Base-by-base conservation (phyloP, 2,113 vertebrate species). In the Rhipidura dahli region DNA sequence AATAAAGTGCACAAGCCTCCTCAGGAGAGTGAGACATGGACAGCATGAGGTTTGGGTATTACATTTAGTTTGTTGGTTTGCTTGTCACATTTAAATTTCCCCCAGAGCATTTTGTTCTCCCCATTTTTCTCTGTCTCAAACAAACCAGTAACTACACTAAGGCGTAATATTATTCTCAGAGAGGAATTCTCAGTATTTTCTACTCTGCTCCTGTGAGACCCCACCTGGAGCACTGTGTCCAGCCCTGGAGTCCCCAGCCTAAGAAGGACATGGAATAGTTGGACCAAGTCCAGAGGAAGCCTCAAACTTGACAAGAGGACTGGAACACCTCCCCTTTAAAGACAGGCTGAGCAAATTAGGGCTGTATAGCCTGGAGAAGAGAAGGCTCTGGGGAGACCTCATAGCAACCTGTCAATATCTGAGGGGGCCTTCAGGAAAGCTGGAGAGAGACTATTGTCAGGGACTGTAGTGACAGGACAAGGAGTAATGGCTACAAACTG, bases 161-260 rank as follows among this genome's bases (percentile, higher is more conserved):
- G 69, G 22, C 10, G 11, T n/a, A 53, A 15, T 37, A 49, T 47
- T 56, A 51, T 77, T 83, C 37, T 61, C 77, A 77, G 9, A 21
- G 16, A 65, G 31, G 11, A 49, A 65, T 35, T 50, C 31, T 37
- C 42, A 42, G 10, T 42, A 42, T 57, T 80, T 79, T 61, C 40
- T 47, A 31, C 24, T 70, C 57, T n/a, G 6, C 10, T 78, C 22
- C 14, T 10, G 12, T 69, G 47, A 61, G 9, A 47, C 8, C 8
- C 8, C 19, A 53, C 10, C 12, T 4, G n/a, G 23, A 78, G 7
- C 20, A n/a, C 15, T 20, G 13, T 4, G 2, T 39, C 15, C 23
- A 39, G 23, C 6, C 1, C 54, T 20, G 39, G 13, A 23, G 15
- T 28, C 6, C 28, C 18, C 22, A 45, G 0, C 0, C 4, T 44